Conservation (phyloP, 2,888 invertebrate species). For the Harpalus rubripes region DNA sequence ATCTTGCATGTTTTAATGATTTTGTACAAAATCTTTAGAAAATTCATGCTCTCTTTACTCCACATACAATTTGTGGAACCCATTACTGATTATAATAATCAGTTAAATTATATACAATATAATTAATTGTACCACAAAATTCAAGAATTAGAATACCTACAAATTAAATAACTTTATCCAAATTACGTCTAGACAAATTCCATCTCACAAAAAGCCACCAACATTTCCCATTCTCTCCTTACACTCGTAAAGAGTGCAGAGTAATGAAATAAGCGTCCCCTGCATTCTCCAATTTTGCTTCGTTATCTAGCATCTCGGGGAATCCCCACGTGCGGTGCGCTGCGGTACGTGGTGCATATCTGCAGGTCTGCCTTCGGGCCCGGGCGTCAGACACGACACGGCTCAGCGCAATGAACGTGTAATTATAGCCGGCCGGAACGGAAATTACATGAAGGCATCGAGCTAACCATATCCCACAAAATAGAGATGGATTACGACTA, state of each 20-base stretch:
- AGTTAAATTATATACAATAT: too few relatives aligned
- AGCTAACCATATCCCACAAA: neutral
- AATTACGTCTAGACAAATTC: neutral
- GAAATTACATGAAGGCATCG: conserved; percentile 36
- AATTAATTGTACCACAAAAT: too few relatives aligned
- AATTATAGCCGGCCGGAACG: conserved; percentile 39
- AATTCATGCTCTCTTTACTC: too few relatives aligned
- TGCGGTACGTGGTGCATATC: neutral
- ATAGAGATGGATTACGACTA: neutral
- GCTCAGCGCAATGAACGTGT: conserved; percentile 39
- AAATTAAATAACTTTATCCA: too few relatives aligned
- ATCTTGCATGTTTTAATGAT: too few relatives aligned
- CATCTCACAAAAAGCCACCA: neutral
- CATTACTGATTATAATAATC: too few relatives aligned
- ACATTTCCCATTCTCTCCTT: neutral
- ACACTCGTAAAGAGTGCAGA: neutral
- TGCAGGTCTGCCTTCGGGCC: neutral
- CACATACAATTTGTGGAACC: too few relatives aligned
- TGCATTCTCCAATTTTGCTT: neutral
- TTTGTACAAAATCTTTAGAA: too few relatives aligned
- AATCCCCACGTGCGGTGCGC: too few relatives aligned
- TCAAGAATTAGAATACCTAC: too few relatives aligned
- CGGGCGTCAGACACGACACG: conserved; percentile 15
- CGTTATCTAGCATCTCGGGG: neutral
- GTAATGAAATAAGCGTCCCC: neutral